Evolutionary conservation across 2,797 vertebrate genomes (phyloP).

Genomic region (Xiphorhynchus erythropygius): DNA sequence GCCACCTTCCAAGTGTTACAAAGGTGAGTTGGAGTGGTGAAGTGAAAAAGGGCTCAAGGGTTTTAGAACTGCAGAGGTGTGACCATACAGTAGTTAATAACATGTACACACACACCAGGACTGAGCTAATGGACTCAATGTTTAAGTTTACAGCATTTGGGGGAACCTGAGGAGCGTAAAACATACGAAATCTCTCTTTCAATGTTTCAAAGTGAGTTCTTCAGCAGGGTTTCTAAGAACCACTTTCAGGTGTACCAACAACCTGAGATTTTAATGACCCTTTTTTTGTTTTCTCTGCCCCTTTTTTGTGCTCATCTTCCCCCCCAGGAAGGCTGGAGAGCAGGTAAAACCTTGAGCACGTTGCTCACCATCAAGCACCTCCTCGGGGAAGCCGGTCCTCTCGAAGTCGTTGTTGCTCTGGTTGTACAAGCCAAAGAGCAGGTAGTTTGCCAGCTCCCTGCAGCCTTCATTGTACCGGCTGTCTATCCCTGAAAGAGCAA

Average conservation of each 20-base stretch:
- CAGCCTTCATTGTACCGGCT: conserved; percentile 96
- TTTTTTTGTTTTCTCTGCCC: fast-evolving
- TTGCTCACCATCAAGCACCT: conserved; percentile 91
- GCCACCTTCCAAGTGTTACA: neutral
- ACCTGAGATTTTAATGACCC: neutral
- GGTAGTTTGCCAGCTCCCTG: conserved; percentile 91
- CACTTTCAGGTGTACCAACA: neutral
- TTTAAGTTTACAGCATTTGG: fast-evolving
- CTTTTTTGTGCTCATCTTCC: neutral
- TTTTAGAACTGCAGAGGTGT: neutral
- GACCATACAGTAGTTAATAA: neutral
- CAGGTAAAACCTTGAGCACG: fast-evolving
- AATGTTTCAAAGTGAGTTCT: neutral
- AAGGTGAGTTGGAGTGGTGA: neutral
- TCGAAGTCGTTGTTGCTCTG: conserved; percentile 84
- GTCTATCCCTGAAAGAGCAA: conserved; percentile 87
- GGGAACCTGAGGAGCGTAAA: neutral
- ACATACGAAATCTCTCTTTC: fast-evolving
- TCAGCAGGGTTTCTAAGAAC: neutral
- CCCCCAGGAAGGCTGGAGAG: neutral
- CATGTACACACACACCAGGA: fast-evolving
- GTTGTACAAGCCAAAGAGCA: conserved; percentile 91
- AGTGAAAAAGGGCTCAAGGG: neutral
- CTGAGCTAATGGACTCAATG: neutral
- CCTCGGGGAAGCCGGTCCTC: conserved; percentile 90